These are phyloP conservation scores for Apolygus lucorum DNA, from an alignment of 1,140 invertebrate species.

Conservation along the genomic window DNA sequence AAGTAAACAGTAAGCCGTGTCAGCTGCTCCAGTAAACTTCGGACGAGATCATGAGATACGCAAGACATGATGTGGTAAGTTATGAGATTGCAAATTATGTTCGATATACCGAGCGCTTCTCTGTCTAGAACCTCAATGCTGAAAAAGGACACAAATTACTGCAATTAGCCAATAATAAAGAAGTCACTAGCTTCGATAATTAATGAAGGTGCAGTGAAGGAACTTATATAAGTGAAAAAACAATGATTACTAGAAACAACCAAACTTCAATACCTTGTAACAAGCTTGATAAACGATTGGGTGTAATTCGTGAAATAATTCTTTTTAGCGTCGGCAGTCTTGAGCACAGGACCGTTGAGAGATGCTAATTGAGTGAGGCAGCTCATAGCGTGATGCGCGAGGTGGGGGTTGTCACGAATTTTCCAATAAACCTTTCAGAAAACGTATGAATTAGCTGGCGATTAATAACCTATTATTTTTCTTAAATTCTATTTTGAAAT, in stretches of 20 bases:
- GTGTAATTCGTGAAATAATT: constrained; percentile 64
- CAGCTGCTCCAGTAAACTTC: constrained; percentile 51
- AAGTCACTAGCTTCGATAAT: too few species aligned
- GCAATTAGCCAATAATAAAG: too few species aligned
- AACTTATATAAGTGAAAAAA: too few species aligned
- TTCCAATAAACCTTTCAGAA: constrained; percentile 67
- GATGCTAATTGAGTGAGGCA: constrained; percentile 73
- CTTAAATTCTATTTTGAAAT: too few species aligned
- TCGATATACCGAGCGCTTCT: constrained; percentile 56
- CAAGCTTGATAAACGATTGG: constrained; percentile 56
- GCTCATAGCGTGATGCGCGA: constrained; percentile 64
- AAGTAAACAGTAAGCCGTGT: constrained; percentile 64
- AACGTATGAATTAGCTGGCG: too few species aligned
- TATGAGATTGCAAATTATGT: constrained; percentile 53
- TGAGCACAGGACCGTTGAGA: constrained; percentile 61
- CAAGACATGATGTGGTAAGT: constrained; percentile 49
- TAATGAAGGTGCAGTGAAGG: too few species aligned
- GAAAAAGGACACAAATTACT: constrained; percentile 25
- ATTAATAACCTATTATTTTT: too few species aligned
- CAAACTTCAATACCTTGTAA: constrained; percentile 47
- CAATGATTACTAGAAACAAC: too few species aligned
- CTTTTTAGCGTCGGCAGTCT: constrained; percentile 48
- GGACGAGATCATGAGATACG: constrained; percentile 45
- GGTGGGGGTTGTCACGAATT: constrained; percentile 59
- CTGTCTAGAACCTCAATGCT: constrained; percentile 52